Base-by-base conservation (phyloP, 2,797 vertebrate species). In the Xerus rutilus region DNA sequence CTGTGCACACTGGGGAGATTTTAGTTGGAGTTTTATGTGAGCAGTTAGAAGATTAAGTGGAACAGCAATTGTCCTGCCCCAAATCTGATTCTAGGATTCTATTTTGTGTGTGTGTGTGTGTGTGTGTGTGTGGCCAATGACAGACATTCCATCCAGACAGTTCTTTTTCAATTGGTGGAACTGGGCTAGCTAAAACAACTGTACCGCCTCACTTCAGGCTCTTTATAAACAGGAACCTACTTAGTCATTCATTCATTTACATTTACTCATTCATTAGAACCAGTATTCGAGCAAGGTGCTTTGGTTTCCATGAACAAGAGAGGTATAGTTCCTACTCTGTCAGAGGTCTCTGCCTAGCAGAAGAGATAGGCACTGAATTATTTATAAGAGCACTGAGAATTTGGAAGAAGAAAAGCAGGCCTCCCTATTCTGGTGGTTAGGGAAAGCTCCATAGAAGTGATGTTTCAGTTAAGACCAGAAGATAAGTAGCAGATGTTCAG, bases 11-110 rank as follows among this genome's bases (percentile, higher is more conserved):
- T 21, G 25, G 93, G 95, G 93, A 97, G 69, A 72, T 97, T 96
- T 91, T 72, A 86, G 87, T 3, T 49, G 45, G 52, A 69, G 59
- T 94, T 92, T 89, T 3, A 3, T 87, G 45, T 84, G 89, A 96
- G 72, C 62, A 69, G 83, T 62, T 90, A 87, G 39, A 89, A 89
- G 64, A 89, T 91, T 91, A 97, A 97, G 73, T 95, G 85, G 94
- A 96, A 87, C 96, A 95, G 89, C 67, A 54, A 14, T 76, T 91
- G 70, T 95, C 59, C 83, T 92, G 89, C 18, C 43, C 89, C 45
- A 84, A 65, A 97, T 94, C 84, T 30, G 20, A 77, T 93, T 74
- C 94, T 91, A 59, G 54, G 59, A 52, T 89, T 54, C 20, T 23
- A 25, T 47, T 21, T 39, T 39, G 39, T 39, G 39, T 39, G 39